Evolutionary conservation across 1,140 invertebrate genomes (phyloP).

Genomic region (Heliconius nattereri): DNA sequence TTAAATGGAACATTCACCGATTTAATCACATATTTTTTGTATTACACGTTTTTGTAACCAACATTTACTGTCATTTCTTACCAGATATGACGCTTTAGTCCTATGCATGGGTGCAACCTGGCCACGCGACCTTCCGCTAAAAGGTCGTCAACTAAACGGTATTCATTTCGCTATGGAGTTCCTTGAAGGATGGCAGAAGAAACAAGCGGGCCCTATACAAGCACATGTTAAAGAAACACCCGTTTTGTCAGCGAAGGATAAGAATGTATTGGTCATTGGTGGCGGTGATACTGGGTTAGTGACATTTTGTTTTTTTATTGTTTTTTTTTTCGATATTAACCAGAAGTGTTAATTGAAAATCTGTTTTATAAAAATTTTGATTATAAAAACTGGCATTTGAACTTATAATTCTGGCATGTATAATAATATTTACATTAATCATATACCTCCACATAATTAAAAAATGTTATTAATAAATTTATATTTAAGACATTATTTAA

Average conservation of each 20-base stretch:
- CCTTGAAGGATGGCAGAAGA: slow-evolving; percentile 98
- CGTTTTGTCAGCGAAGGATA: slow-evolving; percentile 92
- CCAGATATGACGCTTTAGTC: slow-evolving; percentile 91
- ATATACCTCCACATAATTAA: no score
- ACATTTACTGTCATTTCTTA: no score
- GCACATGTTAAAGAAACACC: slow-evolving; percentile 66
- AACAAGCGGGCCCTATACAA: slow-evolving; percentile 88
- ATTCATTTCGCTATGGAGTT: slow-evolving; percentile 99
- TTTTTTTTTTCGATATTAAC: neutral
- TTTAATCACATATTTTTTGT: no score
- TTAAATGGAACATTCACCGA: no score
- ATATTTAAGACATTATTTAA: neutral
- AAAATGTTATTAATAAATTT: neutral
- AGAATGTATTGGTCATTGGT: slow-evolving; percentile 98
- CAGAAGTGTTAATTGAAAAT: no score
- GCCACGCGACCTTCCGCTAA: slow-evolving; percentile 94
- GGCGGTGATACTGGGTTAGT: slow-evolving; percentile 97
- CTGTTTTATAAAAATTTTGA: no score
- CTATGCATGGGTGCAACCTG: slow-evolving; percentile 97
- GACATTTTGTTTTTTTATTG: neutral
- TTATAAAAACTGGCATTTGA: no score
- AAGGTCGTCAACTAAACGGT: slow-evolving; percentile 90
- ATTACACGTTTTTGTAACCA: no score
- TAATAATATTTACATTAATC: no score
- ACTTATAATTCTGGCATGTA: no score